A percentile compares a stretch with the other conserved stretches of the same genome.
Conservation (phyloP, 2,113 vertebrate species). For the Pogona vitticeps region DNA sequence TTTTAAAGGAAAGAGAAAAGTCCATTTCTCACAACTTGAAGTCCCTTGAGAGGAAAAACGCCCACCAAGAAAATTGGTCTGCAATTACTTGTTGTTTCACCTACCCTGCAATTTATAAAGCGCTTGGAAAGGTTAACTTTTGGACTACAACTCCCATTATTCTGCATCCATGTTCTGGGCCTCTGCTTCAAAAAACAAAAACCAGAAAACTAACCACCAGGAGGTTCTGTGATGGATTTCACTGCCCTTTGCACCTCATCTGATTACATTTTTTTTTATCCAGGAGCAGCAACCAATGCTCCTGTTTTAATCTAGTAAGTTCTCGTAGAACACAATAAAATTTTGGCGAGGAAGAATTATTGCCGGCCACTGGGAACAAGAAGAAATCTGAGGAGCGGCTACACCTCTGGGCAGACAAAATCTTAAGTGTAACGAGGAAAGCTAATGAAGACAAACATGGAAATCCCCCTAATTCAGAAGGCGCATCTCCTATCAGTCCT, state of each 20-base stretch:
- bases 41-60: background rate
- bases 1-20: background rate
- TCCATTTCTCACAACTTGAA: background rate
- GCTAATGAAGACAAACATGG: background rate
- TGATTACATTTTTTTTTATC: background rate
- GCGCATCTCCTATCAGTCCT: no score
- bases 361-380: background rate
- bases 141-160: no score
- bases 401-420: background rate
- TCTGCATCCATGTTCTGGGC: background rate
- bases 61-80: background rate
- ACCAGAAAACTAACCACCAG: background rate
- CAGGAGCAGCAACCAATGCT: background rate
- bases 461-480: no score
- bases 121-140: no score
- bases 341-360: no score
- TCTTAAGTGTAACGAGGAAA: background rate
- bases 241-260: background rate
- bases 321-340: background rate
- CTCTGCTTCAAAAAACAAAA: background rate
- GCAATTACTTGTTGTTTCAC: background rate
- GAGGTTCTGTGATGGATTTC: background rate
- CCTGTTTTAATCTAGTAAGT: background rate
- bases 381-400: background rate
- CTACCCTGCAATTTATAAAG: no score